Evolutionary conservation across 2,888 invertebrate genomes (phyloP).

Genomic region (Mesoligia furuncula): DNA sequence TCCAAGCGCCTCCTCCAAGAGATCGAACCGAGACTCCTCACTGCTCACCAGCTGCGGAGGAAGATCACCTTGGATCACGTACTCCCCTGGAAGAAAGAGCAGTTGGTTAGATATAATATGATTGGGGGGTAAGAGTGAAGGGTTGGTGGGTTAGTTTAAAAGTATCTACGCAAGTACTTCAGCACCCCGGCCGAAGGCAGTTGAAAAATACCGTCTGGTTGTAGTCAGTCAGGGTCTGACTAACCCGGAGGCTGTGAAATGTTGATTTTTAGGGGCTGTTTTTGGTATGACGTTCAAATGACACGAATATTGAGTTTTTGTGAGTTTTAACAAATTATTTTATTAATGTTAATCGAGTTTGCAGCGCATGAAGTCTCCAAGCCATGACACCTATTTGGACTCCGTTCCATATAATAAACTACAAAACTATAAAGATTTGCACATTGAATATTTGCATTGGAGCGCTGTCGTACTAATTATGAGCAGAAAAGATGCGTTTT

Average conservation of each 20-base stretch:
- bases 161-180: neutral
- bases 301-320: neutral
- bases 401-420: neutral
- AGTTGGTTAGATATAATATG: neutral
- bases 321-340: neutral
- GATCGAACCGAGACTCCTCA: constrained; percentile 91
- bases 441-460: too few relatives aligned
- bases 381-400: neutral
- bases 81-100: constrained; percentile 88
- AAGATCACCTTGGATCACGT: constrained; percentile 90
- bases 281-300: neutral
- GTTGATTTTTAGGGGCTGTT: neutral
- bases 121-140: too few relatives aligned
- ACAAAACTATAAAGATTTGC: neutral
- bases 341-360: neutral
- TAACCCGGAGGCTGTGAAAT: neutral
- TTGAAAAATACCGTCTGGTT: neutral
- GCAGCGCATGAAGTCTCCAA: neutral
- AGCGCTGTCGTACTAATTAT: too few relatives aligned
- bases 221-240: neutral
- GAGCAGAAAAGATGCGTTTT: too few relatives aligned
- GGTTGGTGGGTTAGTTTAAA: neutral
- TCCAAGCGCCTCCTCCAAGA: constrained; percentile 93
- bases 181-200: neutral
- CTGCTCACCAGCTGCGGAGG: constrained; percentile 89